A percentile compares a stretch with the other conserved stretches of the same genome.
Conservation (phyloP, 2,113 vertebrate genomes). For the Mohoua ochrocephala region DNA sequence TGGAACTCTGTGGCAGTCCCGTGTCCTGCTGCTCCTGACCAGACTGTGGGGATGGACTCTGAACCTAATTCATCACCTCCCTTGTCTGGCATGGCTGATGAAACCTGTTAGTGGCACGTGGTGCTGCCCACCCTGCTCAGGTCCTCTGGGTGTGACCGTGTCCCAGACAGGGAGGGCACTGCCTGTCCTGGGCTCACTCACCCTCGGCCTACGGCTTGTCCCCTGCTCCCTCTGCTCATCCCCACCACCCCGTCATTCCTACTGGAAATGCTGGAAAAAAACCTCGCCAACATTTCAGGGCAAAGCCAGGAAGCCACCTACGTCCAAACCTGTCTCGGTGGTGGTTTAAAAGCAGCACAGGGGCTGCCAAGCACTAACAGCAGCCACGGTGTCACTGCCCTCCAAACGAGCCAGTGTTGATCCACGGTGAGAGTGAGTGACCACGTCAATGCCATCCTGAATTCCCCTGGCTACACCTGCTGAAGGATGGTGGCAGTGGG, state of each 20-base stretch:
- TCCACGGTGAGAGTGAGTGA: not conserved
- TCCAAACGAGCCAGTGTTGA: not conserved
- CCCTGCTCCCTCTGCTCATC: not conserved
- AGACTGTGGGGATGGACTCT: not conserved
- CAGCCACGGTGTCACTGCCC: rapidly evolving
- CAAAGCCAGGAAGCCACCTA: not conserved
- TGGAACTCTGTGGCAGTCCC: not conserved
- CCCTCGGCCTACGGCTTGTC: not conserved
- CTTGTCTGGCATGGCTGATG: not conserved
- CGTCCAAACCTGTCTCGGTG: not conserved
- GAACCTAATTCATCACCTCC: not conserved
- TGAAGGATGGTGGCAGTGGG: not conserved
- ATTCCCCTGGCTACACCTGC: not conserved
- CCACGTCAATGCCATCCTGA: not conserved
- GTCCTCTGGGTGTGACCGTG: not conserved
- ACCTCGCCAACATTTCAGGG: not conserved
- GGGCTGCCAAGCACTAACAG: not conserved
- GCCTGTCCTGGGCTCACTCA: not conserved
- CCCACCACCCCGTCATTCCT: not conserved
- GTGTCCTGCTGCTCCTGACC: not conserved
- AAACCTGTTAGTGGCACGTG: not conserved
- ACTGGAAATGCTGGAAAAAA: not conserved
- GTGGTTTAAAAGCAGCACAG: not conserved
- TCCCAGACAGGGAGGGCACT: rapidly evolving
- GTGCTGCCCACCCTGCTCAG: not conserved